Base-by-base conservation (phyloP, 2,888 invertebrate species). In the Alloscopus bannaensis region DNA sequence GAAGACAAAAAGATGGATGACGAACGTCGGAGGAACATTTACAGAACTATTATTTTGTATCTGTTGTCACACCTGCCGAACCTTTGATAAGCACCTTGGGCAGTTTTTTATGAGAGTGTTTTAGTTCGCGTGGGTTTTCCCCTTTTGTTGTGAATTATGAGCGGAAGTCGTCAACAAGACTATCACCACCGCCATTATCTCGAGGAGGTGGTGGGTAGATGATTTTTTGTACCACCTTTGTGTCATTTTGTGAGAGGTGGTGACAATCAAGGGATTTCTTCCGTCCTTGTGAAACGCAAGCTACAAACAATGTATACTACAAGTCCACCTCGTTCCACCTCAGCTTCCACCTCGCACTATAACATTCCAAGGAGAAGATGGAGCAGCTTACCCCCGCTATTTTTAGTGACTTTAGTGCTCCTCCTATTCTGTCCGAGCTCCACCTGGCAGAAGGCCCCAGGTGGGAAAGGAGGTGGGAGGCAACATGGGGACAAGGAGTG, bases 401-500 rank as follows among this genome's bases (percentile, higher is more conserved):
- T 50, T 47, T 29, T 13, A 6, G 20, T 22, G 4, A 18, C 18
- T 2, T 8, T 57, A 3, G 2, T 64, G 62, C 52, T 55, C 52
- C 64, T 62, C 26, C 24, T 22, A 1, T 36, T 24, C 2, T 6
- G 26, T 13, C 28, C 13, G 16, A 22, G 16, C 47, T 20, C 22
- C 13, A 47, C 6, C 47, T 64, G 29, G 16, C 11, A 40, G 42
- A 31, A 47, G 8, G 20, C 26, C 13, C 57, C 52, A 57, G 66
- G 64, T 65, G 42, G 59, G 40, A 57, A 36, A 28, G 50, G 50
- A 20, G 66, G 20, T 22, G 65, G 65, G 65, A 3, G 50, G 62
- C 26, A 45, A 57, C 8, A 45, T 4, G 77, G 64, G 11, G 84
- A 83, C 42, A 60, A 81, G 57, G 84, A 85, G 57, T 85, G 85